Base-by-base conservation (phyloP, 92 coral and sea anemone species). In the Nematostella vectensis region DNA sequence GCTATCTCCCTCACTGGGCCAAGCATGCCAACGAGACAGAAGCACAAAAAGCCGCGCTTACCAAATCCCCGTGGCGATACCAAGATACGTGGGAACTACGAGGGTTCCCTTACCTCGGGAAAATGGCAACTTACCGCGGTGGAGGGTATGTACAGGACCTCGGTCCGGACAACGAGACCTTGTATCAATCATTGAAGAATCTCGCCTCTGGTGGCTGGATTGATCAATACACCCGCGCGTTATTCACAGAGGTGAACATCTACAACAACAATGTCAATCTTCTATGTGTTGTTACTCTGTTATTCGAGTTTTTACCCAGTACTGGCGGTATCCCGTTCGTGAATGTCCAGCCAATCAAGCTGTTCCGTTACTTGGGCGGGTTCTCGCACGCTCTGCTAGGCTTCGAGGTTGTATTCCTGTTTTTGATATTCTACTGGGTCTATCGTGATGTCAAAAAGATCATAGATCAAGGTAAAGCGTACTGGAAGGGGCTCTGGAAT, bases 31-130 rank as follows among this genome's bases (percentile, higher is more conserved):
- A 76, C 47, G 57, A 43, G 16, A 80, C 70, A 2, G 38, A 27
- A 18, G n/a, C 28, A 23, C 23, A 27, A 55, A 25, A 58, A 47
- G 13, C 54, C 56, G 4, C 13, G n/a, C n/a, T n/a, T n/a, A 40
- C 47, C 16, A 28, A 53, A 54, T 44, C 68, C 16, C 66, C 85
- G 3, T 78, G 85, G 85, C 45, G 75, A 1, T 79, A 79, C 69
- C 70, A 59, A 28, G 50, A 71, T 27, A 67, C 69, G 8, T 59
- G 83, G 84, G 83, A 89, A 44, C 54, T 71, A n/a, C 72, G 61
- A 54, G 82, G 96, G 22, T 85, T 82, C 47, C 86, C 88, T 3
- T 89, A 89, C 47, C 48, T 87, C 48, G 96, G 95, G 15, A 68
- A 71, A 55, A 63, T 89, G 57, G 79, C 94, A 49, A 79, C 95